Percentiles rank a stretch among this genome's conserved stretches.
These are phyloP conservation scores for Notodonta ziczac DNA, from an alignment of 2,888 invertebrate species.

Conservation along the genomic window DNA sequence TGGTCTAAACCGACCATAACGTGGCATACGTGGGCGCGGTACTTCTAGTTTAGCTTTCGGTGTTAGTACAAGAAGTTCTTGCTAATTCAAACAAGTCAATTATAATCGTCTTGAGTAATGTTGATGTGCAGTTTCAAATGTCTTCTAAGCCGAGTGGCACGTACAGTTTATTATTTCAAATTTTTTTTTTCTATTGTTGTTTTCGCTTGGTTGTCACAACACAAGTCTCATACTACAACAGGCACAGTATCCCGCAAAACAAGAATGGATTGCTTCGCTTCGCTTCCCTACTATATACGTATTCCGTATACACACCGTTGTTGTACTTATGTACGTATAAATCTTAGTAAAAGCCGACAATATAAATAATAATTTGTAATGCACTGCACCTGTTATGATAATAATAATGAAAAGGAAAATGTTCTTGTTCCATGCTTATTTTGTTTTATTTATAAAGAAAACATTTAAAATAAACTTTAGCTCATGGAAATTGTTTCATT, in stretches of 20 bases:
- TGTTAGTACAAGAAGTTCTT: too few relatives aligned
- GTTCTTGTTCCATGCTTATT: constrained; percentile 66
- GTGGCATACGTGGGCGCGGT: too few relatives aligned
- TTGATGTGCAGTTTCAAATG: constrained; percentile 9
- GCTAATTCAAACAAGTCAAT: constrained; percentile 18
- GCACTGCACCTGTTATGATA: constrained; percentile 47
- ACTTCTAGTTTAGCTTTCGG: too few relatives aligned
- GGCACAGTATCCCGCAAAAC: too few relatives aligned
- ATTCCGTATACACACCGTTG: constrained; percentile 10
- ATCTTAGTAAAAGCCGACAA: constrained; percentile 33
- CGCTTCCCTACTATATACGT: constrained; percentile 19
- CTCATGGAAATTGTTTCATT: constrained; percentile 41
- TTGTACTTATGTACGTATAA: constrained; percentile 19
- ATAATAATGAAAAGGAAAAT: constrained; percentile 57
- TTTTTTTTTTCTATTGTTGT: too few relatives aligned
- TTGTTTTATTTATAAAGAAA: constrained; percentile 74
- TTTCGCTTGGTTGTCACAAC: too few relatives aligned
- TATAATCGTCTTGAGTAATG: constrained; percentile 12
- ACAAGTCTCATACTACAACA: too few relatives aligned
- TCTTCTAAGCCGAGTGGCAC: constrained; percentile 4
- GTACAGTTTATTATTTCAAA: constrained; percentile 1
- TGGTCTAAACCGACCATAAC: too few relatives aligned
- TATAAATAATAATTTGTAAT: constrained; percentile 42
- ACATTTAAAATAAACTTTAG: constrained; percentile 56
- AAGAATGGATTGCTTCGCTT: constrained; percentile 6